Evolutionary conservation across 1,140 invertebrate species (phyloP).

Genomic region (Paraescarpia echinospica): DNA sequence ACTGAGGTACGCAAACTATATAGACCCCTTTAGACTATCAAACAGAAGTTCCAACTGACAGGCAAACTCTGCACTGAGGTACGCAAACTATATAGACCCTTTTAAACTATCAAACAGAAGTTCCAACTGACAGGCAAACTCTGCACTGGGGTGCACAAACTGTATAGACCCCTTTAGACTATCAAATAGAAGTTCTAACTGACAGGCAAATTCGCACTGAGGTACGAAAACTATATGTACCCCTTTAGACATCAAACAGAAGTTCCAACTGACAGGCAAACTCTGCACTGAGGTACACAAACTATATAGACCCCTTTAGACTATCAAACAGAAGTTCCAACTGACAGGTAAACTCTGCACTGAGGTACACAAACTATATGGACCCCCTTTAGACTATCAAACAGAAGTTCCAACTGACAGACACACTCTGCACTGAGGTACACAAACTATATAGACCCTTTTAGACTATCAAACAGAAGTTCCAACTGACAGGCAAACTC

Average conservation of each 20-base stretch:
- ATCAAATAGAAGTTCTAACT: constrained; percentile 59
- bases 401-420: constrained; percentile 58
- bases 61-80: constrained; percentile 58
- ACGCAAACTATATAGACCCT: neutral
- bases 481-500: constrained; percentile 58
- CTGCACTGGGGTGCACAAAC: constrained; percentile 50
- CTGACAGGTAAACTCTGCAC: constrained; percentile 58
- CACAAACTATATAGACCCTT: neutral
- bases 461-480: too few relatives aligned
- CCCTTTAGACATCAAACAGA: too few relatives aligned
- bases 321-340: constrained; percentile 59
- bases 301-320: too few relatives aligned
- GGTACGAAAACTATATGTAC: constrained; percentile 20
- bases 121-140: constrained; percentile 59
- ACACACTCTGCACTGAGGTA: constrained; percentile 58
- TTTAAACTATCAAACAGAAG: too few relatives aligned
- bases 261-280: constrained; percentile 58
- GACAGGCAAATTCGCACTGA: constrained; percentile 59
- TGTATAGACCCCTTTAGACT: too few relatives aligned
- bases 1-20: constrained; percentile 45
- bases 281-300: constrained; percentile 54
- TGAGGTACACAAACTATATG: constrained; percentile 40
- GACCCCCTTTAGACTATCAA: too few relatives aligned
- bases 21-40: too few relatives aligned
- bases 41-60: constrained; percentile 59